Percentiles rank a stretch among this genome's conserved stretches.
Evolutionary conservation across 2,888 invertebrate species (phyloP).

Genomic region (Eristalinus aeneus): DNA sequence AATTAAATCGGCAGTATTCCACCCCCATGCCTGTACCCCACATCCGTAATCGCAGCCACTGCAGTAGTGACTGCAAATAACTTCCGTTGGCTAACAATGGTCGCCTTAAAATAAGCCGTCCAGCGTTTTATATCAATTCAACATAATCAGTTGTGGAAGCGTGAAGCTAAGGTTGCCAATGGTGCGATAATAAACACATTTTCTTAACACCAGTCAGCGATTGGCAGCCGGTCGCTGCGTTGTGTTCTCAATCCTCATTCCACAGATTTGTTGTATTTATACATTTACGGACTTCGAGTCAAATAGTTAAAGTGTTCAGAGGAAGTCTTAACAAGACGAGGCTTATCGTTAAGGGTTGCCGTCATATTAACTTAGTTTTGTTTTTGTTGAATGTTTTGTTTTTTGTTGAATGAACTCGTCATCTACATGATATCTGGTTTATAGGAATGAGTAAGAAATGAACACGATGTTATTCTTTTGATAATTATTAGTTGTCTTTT

Average conservation of each 20-base stretch:
- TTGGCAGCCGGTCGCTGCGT: background rate
- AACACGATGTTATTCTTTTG: too few relatives aligned
- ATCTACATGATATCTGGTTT: background rate
- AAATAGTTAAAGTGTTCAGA: background rate
- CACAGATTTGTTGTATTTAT: too few relatives aligned
- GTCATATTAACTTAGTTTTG: background rate
- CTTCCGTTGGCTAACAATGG: background rate
- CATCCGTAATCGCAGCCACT: background rate
- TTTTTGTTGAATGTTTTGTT: background rate
- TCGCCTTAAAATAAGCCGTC: background rate
- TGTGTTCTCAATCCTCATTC: background rate
- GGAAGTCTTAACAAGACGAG: background rate
- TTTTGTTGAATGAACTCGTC: background rate
- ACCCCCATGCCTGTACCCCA: background rate
- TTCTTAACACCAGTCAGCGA: background rate
- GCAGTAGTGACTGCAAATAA: background rate
- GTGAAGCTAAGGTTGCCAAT: background rate
- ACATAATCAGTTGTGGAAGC: background rate
- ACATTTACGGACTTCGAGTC: background rate
- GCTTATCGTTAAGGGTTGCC: background rate
- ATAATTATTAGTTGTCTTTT: too few relatives aligned
- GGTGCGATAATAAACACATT: background rate
- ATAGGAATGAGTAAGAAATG: background rate
- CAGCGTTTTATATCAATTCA: too few relatives aligned
- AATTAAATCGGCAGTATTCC: background rate